phyloP scores from a whole-genome alignment of 2,797 vertebrate species.

The Cynodonichthys magdalenae region DNA sequence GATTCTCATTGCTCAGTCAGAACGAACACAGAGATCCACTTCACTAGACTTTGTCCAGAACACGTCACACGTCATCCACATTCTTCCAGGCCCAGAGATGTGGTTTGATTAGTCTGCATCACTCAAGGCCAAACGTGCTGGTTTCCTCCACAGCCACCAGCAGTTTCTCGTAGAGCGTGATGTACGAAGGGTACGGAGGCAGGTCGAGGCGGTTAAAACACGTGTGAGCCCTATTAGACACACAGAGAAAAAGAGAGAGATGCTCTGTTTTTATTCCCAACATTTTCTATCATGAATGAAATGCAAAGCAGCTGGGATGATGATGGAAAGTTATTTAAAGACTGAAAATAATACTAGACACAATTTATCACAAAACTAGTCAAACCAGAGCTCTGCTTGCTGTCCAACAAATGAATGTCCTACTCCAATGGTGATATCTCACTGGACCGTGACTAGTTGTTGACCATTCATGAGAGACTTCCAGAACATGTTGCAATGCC shows the following conservation, averaged over 20 bases:
- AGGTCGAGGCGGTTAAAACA: constrained; percentile 98
- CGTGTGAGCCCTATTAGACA: constrained; percentile 88
- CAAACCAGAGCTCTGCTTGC: too few relatives aligned
- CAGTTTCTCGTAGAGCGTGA: constrained; percentile 94
- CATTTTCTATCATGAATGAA: too few relatives aligned
- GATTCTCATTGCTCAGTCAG: constrained; percentile 6
- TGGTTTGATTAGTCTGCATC: constrained; percentile 22
- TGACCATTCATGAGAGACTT: too few relatives aligned
- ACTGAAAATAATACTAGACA: too few relatives aligned
- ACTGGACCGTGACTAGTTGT: too few relatives aligned
- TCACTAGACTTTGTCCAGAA: constrained; percentile 18
- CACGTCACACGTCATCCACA: not conserved
- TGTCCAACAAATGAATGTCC: too few relatives aligned
- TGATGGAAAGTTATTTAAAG: too few relatives aligned
- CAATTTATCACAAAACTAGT: too few relatives aligned
- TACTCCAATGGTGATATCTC: too few relatives aligned
- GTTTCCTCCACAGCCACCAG: constrained; percentile 97
- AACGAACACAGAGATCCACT: constrained; percentile 37
- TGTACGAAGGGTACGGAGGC: constrained; percentile 94
- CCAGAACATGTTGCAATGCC: too few relatives aligned
- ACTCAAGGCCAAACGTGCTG: constrained; percentile 86
- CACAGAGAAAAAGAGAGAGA: constrained; percentile 25
- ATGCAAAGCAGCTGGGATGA: too few relatives aligned
- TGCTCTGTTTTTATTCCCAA: not conserved
- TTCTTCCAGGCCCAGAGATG: constrained; percentile 13